A percentile compares a stretch with the other conserved stretches of the same genome.
Conservation (phyloP, 1,140 invertebrate species). For the Sinella curviseta region DNA sequence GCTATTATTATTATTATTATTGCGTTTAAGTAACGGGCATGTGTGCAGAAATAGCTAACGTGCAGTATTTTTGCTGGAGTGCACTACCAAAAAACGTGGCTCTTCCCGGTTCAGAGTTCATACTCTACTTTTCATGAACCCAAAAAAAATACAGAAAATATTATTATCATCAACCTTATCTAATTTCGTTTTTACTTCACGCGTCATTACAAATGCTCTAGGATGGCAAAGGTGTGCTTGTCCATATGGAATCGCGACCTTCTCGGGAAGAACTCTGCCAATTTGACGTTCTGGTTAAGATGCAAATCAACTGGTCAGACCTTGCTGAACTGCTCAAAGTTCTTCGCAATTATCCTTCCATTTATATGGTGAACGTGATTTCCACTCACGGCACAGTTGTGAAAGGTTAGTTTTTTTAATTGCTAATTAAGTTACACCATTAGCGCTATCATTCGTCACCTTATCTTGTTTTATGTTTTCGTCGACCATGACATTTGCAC, state of each 20-base stretch:
- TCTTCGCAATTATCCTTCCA: slow-evolving; percentile 74
- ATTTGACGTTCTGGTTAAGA: slow-evolving; percentile 82
- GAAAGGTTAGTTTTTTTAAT: slow-evolving; percentile 67
- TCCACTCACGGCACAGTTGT: slow-evolving; percentile 79
- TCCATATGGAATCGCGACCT: slow-evolving; percentile 85
- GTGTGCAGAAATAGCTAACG: too few relatives aligned
- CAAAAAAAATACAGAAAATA: too few relatives aligned
- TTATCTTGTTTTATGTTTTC: too few relatives aligned
- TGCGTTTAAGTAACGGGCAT: too few relatives aligned
- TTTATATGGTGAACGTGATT: slow-evolving; percentile 75
- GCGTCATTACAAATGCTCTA: too few relatives aligned
- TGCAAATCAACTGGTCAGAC: slow-evolving; percentile 77
- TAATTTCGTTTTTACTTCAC: neutral
- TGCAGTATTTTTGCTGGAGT: too few relatives aligned
- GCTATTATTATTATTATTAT: neutral
- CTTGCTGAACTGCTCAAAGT: slow-evolving; percentile 78
- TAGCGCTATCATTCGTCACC: too few relatives aligned
- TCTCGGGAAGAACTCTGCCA: slow-evolving; percentile 71
- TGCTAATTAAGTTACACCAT: too few relatives aligned
- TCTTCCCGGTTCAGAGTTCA: neutral
- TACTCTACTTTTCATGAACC: too few relatives aligned
- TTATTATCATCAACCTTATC: neutral
- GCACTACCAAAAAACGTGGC: too few relatives aligned
- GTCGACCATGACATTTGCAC: too few relatives aligned
- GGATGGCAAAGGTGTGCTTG: slow-evolving; percentile 78